Conservation (phyloP, 2,888 invertebrate species). For the Stegana nigrithorax region DNA sequence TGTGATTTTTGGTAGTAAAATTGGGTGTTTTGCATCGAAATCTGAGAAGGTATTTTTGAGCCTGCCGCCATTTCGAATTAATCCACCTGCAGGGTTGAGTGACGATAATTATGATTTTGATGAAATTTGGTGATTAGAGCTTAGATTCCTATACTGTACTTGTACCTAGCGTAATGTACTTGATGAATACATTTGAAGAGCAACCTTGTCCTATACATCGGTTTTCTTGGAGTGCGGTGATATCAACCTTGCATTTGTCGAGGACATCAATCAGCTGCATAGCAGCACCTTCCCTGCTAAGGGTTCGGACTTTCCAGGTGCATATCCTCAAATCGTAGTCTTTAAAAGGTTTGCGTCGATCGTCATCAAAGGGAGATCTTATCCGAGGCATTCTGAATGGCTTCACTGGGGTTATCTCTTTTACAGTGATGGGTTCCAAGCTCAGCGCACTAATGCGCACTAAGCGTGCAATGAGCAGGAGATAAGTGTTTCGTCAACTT, state of each 20-base stretch:
- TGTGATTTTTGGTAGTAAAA: too few relatives aligned
- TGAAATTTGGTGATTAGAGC: too few relatives aligned
- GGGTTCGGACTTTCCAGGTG: constrained; percentile 1
- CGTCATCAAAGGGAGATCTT: neutral
- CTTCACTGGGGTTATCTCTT: too few relatives aligned
- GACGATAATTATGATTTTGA: too few relatives aligned
- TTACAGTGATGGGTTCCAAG: neutral
- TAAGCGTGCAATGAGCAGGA: too few relatives aligned
- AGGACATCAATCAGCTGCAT: constrained; percentile 11
- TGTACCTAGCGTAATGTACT: too few relatives aligned
- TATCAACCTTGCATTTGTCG: constrained; percentile 4
- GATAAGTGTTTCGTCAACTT: too few relatives aligned
- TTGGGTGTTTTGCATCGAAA: too few relatives aligned
- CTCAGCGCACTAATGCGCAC: neutral
- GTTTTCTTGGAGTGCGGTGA: constrained; percentile 3
- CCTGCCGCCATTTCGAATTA: too few relatives aligned
- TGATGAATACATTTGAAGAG: neutral
- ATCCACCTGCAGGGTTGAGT: too few relatives aligned
- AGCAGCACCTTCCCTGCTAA: neutral
- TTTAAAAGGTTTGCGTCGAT: neutral
- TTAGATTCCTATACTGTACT: too few relatives aligned
- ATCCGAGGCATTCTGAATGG: neutral
- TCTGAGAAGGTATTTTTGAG: too few relatives aligned
- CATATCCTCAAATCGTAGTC: neutral
- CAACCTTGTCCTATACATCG: constrained; percentile 7